Base-by-base conservation (phyloP, 2,113 vertebrate genomes). In the Colistium nudipinnis region DNA sequence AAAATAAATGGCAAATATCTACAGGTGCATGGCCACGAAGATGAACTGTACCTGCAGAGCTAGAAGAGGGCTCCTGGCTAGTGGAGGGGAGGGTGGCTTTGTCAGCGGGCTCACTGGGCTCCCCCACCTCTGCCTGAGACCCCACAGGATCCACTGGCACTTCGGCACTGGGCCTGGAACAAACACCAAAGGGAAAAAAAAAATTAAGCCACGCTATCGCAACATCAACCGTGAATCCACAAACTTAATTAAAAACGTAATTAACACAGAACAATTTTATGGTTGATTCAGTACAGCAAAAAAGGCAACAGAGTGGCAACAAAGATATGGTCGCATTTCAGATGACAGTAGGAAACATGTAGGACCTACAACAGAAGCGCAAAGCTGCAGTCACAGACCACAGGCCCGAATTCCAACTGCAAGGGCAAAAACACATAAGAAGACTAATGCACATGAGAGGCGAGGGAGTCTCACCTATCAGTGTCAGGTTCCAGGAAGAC, bases 1-100 rank as follows among this genome's bases (percentile, higher is more conserved):
- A 0, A 12, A 19, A 19, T 1, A 16, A 3, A 13, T 54, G 31
- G 47, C 8, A 11, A 9, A n/a, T 1, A 19, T 24, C 7, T 5
- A 33, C 54, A 19, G 27, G 1, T 27, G 14, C 1, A 2, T 6
- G 55, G 36, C 0, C 9, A 1, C 1, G 14, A 24, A 4, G 36
- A 6, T 7, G 1, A 0, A 2, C 3, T 51, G 24, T 66, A 92
- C 92, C 96, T 81, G 96, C 95, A 39, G 94, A 98, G 83, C 96
- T 98, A 1, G 96, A 98, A 17, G 97, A 96, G n/a, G 96, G 96
- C 72, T 98, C 97, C 85, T 98, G 97, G 87, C 95, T 97, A 74
- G 96, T 98, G 0, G 95, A 97, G 44, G 96, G 95, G 64, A 96
- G 93, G 76, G 92, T 94, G 53, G 94, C 88, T 35, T 95, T 95